These are phyloP conservation scores for Sebastes oblongus DNA, from an alignment of 2,797 vertebrate genomes.

Conservation along the genomic window DNA sequence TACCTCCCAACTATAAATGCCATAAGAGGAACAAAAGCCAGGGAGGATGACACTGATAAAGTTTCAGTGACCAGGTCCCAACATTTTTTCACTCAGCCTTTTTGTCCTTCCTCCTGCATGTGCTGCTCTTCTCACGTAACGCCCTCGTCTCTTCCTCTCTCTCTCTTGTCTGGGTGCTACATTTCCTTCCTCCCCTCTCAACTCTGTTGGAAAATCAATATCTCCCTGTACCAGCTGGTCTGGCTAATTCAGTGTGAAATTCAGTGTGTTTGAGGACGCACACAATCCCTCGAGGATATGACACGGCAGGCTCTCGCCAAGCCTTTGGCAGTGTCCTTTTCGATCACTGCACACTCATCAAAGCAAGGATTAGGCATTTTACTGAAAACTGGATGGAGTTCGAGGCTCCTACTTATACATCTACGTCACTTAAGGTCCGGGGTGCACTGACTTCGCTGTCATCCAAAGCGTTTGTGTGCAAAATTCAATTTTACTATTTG, in stretches of 20 bases:
- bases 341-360: conserved; percentile 62
- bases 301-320: conserved; percentile 56
- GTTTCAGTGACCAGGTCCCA: conserved; percentile 32
- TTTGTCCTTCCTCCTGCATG: conserved; percentile 52
- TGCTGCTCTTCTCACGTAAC: conserved; percentile 50
- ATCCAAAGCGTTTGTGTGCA: background rate
- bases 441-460: background rate
- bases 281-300: conserved; percentile 65
- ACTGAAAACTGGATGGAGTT: conserved; percentile 18
- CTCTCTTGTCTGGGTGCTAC: conserved; percentile 40
- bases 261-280: conserved; percentile 68
- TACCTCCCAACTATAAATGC: conserved; percentile 26
- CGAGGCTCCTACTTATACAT: background rate
- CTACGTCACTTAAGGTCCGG: background rate
- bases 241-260: conserved; percentile 80
- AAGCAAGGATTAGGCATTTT: conserved; percentile 59
- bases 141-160: conserved; percentile 35
- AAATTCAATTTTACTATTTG: background rate
- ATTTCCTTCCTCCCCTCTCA: conserved; percentile 58
- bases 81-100: conserved; percentile 46
- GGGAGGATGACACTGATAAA: conserved; percentile 38
- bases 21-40: conserved; percentile 22
- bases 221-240: conserved; percentile 77
- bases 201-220: conserved; percentile 77
- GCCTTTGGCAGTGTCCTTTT: conserved; percentile 61